Conservation (phyloP, 2,113 vertebrate species). For the Neodontobutis hainanensis region DNA sequence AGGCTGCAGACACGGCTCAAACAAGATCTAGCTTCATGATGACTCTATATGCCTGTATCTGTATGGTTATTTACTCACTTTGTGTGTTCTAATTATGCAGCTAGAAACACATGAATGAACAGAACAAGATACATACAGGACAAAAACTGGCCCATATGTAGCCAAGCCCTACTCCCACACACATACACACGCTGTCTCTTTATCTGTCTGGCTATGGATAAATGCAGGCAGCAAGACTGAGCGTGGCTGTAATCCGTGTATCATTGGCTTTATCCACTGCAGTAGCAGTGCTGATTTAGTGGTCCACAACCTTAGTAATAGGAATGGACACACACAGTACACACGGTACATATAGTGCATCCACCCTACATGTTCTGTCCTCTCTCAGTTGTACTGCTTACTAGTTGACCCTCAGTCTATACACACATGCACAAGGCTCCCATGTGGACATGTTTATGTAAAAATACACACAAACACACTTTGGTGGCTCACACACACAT, state of each 20-base stretch:
- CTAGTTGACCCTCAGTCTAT: constrained; percentile 55
- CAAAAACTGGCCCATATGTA: constrained; percentile 5
- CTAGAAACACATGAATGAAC: constrained; percentile 11
- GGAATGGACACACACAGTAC: constrained; percentile 48
- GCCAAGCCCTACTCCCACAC: constrained; percentile 22
- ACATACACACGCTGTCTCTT: constrained; percentile 42
- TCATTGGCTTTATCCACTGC: constrained; percentile 71
- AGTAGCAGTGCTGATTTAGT: constrained; percentile 71
- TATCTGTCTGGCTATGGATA: constrained; percentile 66
- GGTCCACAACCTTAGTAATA: constrained; percentile 62
- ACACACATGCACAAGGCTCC: constrained; percentile 33
- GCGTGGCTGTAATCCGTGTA: constrained; percentile 72
- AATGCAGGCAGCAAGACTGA: constrained; percentile 47
- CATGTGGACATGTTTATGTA: constrained; percentile 45
- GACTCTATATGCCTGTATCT: constrained; percentile 22
- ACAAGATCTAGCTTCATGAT: constrained; percentile 42
- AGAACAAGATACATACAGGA: constrained; percentile 4
- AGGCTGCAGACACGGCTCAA: constrained; percentile 45
- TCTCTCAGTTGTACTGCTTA: constrained; percentile 53
- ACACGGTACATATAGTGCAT: constrained; percentile 30
- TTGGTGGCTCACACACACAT: constrained; percentile 34
- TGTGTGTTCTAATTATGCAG: constrained; percentile 12
- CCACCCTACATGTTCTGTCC: constrained; percentile 43
- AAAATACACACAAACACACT: constrained; percentile 28
- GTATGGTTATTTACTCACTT: constrained; percentile 9